These are phyloP conservation scores for Tetramorium alpestre DNA, from an alignment of 1,140 invertebrate genomes.

Conservation along the genomic window DNA sequence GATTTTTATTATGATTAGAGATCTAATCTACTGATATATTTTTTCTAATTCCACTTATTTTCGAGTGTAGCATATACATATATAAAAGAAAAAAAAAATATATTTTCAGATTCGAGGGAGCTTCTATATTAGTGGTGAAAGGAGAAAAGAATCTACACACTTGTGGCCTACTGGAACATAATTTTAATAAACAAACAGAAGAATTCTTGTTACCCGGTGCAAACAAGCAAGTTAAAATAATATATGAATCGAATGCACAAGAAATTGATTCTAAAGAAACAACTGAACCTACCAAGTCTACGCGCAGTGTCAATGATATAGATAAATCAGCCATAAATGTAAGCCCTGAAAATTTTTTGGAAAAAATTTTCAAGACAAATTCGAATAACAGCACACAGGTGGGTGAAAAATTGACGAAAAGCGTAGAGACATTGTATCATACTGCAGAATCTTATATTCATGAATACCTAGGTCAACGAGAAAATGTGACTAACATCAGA, in stretches of 20 bases:
- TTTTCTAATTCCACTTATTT: not conserved
- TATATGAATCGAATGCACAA: conserved; percentile 88
- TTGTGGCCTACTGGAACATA: conserved; percentile 91
- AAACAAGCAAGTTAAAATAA: conserved; percentile 89
- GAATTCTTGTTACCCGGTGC: conserved; percentile 85
- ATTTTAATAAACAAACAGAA: conserved; percentile 87
- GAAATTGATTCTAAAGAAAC: conserved; percentile 79
- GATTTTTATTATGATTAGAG: not conserved
- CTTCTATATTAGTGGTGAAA: conserved; percentile 92
- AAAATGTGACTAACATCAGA: conserved; percentile 47
- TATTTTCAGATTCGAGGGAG: conserved; percentile 88
- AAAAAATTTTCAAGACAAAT: conserved; percentile 6
- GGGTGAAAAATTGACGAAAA: not conserved
- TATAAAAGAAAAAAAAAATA: not conserved
- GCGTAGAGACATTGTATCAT: conserved; percentile 48
- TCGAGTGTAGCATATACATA: not conserved
- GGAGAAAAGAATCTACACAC: conserved; percentile 91
- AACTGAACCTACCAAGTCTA: conserved; percentile 13
- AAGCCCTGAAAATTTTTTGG: conserved; percentile 43
- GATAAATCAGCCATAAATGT: conserved; percentile 23
- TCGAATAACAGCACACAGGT: not conserved
- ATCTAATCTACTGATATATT: not conserved
- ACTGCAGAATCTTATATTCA: conserved; percentile 58
- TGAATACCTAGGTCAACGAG: conserved; percentile 34
- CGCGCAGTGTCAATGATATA: conserved; percentile 34